A percentile compares a stretch with the other conserved stretches of the same genome.
These are phyloP conservation scores for Harlomillsia oculata DNA, from an alignment of 1,140 invertebrate genomes.

Conservation along the genomic window DNA sequence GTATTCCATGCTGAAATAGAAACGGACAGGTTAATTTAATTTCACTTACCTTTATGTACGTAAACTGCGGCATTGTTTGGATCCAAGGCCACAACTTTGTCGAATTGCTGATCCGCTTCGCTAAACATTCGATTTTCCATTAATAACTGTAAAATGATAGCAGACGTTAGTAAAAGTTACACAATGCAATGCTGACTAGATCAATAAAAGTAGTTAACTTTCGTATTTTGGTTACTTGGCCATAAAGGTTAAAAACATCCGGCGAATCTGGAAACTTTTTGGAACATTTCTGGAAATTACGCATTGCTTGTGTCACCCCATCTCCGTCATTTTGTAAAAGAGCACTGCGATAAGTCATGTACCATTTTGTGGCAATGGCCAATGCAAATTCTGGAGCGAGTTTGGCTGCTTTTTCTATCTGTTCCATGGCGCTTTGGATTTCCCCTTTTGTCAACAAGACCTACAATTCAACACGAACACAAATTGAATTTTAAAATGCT, in stretches of 20 bases:
- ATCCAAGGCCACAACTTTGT: conserved; percentile 68
- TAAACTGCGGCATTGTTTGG: conserved; percentile 73
- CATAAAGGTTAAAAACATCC: conserved; percentile 73
- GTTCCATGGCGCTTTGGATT: conserved; percentile 40
- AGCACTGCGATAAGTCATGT: conserved; percentile 66
- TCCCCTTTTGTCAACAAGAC: conserved; percentile 27
- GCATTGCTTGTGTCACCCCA: conserved; percentile 51
- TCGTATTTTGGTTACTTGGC: conserved; percentile 50
- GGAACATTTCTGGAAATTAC: conserved; percentile 62
- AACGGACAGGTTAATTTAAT: no score
- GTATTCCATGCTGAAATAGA: no score
- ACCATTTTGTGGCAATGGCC: conserved; percentile 52
- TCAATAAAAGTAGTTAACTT: not conserved
- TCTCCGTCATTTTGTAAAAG: conserved; percentile 46
- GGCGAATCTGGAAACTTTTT: conserved; percentile 69
- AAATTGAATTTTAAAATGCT: conserved; percentile 1
- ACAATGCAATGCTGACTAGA: not conserved
- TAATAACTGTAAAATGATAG: conserved; percentile 49
- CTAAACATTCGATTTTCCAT: conserved; percentile 70
- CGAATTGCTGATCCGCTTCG: conserved; percentile 69
- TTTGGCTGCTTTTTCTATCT: conserved; percentile 38
- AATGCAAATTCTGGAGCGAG: conserved; percentile 17
- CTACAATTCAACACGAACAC: conserved; percentile 6
- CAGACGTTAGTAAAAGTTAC: no score
- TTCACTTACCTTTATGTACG: conserved; percentile 65